Conservation (phyloP, 2,888 invertebrate genomes). For the Ornithoptera alexandrae region DNA sequence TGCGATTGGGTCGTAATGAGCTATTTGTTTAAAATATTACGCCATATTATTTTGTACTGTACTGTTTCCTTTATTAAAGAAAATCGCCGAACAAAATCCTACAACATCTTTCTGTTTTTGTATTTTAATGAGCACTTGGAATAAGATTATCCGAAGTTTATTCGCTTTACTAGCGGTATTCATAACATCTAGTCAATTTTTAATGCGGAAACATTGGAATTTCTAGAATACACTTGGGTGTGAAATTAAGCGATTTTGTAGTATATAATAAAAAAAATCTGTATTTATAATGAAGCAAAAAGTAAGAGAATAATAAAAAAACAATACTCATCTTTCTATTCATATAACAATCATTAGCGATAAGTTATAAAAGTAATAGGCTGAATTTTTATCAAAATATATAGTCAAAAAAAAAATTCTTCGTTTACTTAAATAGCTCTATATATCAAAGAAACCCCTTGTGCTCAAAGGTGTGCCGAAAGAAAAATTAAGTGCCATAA, state of each 20-base stretch:
- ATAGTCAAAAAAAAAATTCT: not conserved
- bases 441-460: too few relatives aligned
- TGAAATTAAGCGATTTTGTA: too few relatives aligned
- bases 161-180: too few relatives aligned
- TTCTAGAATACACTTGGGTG: too few relatives aligned
- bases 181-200: too few relatives aligned
- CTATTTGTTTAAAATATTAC: not conserved
- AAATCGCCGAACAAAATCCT: not conserved
- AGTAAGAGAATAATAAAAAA: too few relatives aligned
- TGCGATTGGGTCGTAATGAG: not conserved
- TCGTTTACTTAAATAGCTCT: not conserved
- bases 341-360: not conserved
- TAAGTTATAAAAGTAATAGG: not conserved
- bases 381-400: too few relatives aligned
- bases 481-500: conserved; percentile 2
- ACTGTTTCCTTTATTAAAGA: not conserved
- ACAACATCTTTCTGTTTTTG: not conserved
- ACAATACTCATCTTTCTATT: not conserved
- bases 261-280: too few relatives aligned
- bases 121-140: not conserved
- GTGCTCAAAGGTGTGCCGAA: not conserved
- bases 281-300: too few relatives aligned
- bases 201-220: too few relatives aligned
- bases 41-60: not conserved
- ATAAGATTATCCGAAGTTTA: not conserved